These are phyloP conservation scores for Ascaphus truei DNA, from an alignment of 2,113 vertebrate species.

Conservation along the genomic window DNA sequence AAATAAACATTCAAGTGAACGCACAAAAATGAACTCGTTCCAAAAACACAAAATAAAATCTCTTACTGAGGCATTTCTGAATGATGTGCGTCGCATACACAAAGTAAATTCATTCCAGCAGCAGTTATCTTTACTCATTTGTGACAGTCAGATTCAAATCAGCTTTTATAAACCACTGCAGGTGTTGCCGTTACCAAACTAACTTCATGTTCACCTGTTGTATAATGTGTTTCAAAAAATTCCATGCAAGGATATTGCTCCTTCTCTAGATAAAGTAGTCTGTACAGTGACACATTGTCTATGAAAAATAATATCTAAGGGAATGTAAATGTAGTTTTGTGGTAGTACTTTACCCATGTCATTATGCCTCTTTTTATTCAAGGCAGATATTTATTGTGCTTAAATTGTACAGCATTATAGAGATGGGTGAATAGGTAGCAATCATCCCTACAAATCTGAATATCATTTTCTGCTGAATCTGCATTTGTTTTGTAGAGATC, in stretches of 20 bases:
- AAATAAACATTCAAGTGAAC: conserved; percentile 28
- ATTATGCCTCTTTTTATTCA: conserved; percentile 19
- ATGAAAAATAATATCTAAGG: neutral
- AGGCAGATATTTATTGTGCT: conserved; percentile 10
- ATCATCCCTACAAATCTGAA: conserved; percentile 13
- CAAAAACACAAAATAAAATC: conserved; percentile 31
- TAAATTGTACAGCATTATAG: conserved; percentile 26
- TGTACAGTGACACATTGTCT: conserved; percentile 1
- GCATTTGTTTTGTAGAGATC: conserved; percentile 10
- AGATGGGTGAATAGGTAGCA: conserved; percentile 32
- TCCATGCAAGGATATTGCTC: neutral
- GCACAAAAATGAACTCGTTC: conserved; percentile 32
- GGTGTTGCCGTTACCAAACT: conserved; percentile 21
- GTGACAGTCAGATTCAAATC: conserved; percentile 24
- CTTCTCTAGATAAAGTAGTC: neutral
- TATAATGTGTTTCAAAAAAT: conserved; percentile 28
- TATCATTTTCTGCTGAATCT: conserved; percentile 2
- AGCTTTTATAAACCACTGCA: conserved; percentile 10
- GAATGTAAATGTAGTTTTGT: conserved; percentile 10
- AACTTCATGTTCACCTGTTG: conserved; percentile 29
- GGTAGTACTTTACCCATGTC: neutral
- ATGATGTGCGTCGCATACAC: conserved; percentile 1
- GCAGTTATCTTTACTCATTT: neutral
- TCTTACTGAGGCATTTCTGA: conserved; percentile 28
- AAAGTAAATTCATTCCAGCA: conserved; percentile 3